Conservation (phyloP, 2,113 vertebrate genomes). For the Nyctibius bracteatus region DNA sequence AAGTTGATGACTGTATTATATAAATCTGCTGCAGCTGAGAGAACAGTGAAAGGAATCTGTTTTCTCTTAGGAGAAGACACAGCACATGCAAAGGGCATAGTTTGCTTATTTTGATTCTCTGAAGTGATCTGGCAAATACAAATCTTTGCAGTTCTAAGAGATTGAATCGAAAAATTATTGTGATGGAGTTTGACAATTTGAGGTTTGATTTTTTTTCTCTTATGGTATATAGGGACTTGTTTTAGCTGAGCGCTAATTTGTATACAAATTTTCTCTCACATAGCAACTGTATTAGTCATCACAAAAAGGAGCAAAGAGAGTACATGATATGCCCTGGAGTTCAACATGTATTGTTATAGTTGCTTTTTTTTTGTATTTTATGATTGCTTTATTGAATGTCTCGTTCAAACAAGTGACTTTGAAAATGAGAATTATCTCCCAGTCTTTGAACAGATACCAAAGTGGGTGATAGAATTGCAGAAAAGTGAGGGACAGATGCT, state of each 20-base stretch:
- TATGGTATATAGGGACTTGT: neutral
- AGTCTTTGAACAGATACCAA: conserved; percentile 42
- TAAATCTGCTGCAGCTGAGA: neutral
- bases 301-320: conserved; percentile 12
- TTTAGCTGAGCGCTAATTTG: conserved; percentile 10
- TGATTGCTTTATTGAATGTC: conserved; percentile 14
- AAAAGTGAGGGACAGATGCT: conserved; percentile 69
- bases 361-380: conserved; percentile 36
- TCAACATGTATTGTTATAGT: neutral
- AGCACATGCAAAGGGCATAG: neutral
- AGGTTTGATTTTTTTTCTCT: neutral
- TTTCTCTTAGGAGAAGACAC: neutral
- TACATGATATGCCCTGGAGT: neutral
- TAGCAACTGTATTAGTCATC: conserved; percentile 3
- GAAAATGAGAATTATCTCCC: conserved; percentile 27
- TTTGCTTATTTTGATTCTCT: conserved; percentile 21
- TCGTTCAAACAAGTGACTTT: conserved; percentile 42
- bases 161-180: neutral
- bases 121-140: neutral
- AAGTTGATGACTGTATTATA: neutral
- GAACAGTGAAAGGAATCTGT: neutral
- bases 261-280: conserved; percentile 16
- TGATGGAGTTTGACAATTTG: neutral
- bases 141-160: neutral
- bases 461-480: conserved; percentile 56